Evolutionary conservation across 2,888 invertebrate genomes (phyloP).

Genomic region (Xestia c-nigrum): DNA sequence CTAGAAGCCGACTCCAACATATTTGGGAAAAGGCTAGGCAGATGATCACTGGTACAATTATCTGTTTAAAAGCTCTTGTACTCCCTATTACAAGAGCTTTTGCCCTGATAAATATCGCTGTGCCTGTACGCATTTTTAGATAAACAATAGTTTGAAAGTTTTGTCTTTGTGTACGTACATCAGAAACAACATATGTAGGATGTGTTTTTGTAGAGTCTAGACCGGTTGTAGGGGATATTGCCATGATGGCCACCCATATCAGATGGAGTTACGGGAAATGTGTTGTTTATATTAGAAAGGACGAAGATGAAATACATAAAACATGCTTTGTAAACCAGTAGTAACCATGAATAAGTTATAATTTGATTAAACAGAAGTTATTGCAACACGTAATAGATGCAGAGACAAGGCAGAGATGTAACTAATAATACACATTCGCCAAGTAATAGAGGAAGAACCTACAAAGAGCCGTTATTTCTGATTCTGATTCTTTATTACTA

Average conservation of each 20-base stretch:
- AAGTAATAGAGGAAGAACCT: too few species aligned
- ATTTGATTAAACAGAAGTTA: background rate
- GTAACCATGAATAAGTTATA: background rate
- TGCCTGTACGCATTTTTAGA: background rate
- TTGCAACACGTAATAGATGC: too few species aligned
- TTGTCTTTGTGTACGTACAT: too few species aligned
- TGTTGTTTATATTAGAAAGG: constrained; percentile 14
- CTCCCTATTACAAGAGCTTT: too few species aligned
- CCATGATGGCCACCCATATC: background rate
- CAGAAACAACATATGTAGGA: background rate
- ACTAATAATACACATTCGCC: background rate
- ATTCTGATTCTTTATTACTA: too few species aligned
- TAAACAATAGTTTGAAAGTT: background rate
- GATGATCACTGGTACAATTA: background rate
- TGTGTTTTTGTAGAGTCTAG: background rate
- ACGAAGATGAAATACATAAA: background rate
- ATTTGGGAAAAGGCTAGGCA: too few species aligned
- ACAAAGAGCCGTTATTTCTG: too few species aligned
- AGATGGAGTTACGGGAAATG: background rate
- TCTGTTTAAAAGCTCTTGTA: background rate
- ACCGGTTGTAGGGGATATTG: background rate
- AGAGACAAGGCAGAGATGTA: background rate
- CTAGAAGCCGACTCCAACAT: too few species aligned
- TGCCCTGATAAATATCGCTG: too few species aligned
- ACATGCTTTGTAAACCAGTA: background rate